Percentiles rank a stretch among this genome's conserved stretches.
These are phyloP conservation scores for Gymnocypris eckloni DNA, from an alignment of 2,797 vertebrate genomes.

Conservation along the genomic window DNA sequence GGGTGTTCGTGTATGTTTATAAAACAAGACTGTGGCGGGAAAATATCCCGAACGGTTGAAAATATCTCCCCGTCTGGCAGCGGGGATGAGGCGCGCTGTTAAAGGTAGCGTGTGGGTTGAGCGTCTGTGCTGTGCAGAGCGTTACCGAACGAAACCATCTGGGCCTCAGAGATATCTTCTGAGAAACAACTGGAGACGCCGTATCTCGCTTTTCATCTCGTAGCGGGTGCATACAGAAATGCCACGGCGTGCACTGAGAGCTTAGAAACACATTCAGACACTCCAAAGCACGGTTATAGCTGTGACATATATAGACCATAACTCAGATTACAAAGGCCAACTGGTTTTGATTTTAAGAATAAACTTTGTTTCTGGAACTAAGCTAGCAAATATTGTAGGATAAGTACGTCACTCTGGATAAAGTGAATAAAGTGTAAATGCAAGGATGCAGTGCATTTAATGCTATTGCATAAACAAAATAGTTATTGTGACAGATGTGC, in stretches of 20 bases:
- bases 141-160: slow-evolving; percentile 48
- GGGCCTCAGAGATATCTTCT: slow-evolving; percentile 50
- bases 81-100: slow-evolving; percentile 62
- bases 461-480: not conserved
- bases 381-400: slow-evolving; percentile 11
- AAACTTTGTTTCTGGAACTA: slow-evolving; percentile 24
- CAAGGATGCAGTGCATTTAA: slow-evolving; percentile 4
- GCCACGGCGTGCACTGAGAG: slow-evolving; percentile 22
- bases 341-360: slow-evolving; percentile 12
- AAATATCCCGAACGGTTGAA: slow-evolving; percentile 62
- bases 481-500: not conserved
- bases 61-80: slow-evolving; percentile 56
- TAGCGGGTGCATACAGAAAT: slow-evolving; percentile 27
- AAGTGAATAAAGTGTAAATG: not conserved
- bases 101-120: slow-evolving; percentile 64
- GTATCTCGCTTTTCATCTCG: slow-evolving; percentile 55
- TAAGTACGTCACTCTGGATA: not conserved
- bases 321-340: slow-evolving; percentile 24
- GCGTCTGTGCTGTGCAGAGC: slow-evolving; percentile 64
- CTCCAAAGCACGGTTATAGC: slow-evolving; percentile 7
- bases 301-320: slow-evolving; percentile 32
- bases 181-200: slow-evolving; percentile 43
- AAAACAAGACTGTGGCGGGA: slow-evolving; percentile 63
- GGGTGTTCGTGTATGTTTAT: slow-evolving; percentile 50
- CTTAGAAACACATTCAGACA: slow-evolving; percentile 39